Conservation (phyloP, 2,113 vertebrate genomes). For the Osmerus mordax region DNA sequence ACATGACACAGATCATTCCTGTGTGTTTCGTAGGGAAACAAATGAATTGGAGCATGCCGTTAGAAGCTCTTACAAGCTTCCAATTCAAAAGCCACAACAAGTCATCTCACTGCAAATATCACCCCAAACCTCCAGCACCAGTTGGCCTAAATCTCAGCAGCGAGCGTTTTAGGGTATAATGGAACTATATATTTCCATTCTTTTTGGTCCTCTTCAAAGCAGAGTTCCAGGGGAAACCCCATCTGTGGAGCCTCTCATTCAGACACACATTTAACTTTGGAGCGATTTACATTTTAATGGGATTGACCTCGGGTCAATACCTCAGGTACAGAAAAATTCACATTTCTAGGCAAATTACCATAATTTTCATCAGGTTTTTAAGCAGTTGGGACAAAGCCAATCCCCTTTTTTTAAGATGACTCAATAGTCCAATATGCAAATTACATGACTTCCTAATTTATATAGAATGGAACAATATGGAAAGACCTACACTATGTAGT, state of each 20-base stretch:
- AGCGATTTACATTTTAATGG: slow-evolving; percentile 81
- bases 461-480: slow-evolving; percentile 35
- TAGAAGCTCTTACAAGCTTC: background rate
- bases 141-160: slow-evolving; percentile 24
- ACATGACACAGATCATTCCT: background rate
- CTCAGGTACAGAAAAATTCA: slow-evolving; percentile 72
- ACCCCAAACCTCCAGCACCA: slow-evolving; percentile 6
- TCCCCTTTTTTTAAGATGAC: slow-evolving; percentile 61
- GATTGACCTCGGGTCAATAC: slow-evolving; percentile 73
- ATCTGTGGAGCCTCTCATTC: slow-evolving; percentile 58
- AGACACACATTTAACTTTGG: slow-evolving; percentile 64
- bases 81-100: background rate
- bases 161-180: slow-evolving; percentile 27
- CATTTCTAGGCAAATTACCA: slow-evolving; percentile 71
- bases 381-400: slow-evolving; percentile 68
- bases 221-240: slow-evolving; percentile 47
- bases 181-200: slow-evolving; percentile 10
- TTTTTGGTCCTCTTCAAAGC: slow-evolving; percentile 22
- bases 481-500: slow-evolving; percentile 1
- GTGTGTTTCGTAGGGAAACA: slow-evolving; percentile 4
- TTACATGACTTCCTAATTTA: slow-evolving; percentile 40
- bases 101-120: slow-evolving; percentile 8
- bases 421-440: slow-evolving; percentile 46
- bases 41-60: slow-evolving; percentile 19
- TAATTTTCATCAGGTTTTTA: slow-evolving; percentile 76